These are phyloP conservation scores for Pantherophis guttatus DNA, from an alignment of 2,113 vertebrate genomes.

Conservation along the genomic window DNA sequence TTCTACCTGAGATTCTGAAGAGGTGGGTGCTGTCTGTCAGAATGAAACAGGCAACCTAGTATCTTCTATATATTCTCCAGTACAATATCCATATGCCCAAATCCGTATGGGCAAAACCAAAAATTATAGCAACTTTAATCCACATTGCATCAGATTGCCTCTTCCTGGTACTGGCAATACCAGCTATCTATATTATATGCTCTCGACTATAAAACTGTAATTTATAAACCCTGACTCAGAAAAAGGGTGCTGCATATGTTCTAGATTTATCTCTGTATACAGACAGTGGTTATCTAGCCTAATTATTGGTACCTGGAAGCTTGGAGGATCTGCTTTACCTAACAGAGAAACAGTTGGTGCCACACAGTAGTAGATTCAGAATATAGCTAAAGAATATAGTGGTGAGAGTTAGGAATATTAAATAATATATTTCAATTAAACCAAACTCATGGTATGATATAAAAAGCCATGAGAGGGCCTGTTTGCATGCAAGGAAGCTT, in stretches of 20 bases:
- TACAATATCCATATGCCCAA: background rate
- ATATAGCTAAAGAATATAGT: background rate
- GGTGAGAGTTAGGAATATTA: background rate
- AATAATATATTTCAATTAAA: background rate
- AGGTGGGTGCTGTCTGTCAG: background rate
- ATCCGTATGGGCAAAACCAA: background rate
- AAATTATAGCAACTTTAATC: background rate
- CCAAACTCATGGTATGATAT: background rate
- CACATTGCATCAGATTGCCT: background rate
- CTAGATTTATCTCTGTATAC: background rate
- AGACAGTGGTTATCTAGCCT: background rate
- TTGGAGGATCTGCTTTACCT: background rate
- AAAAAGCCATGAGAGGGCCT: background rate
- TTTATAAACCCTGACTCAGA: background rate
- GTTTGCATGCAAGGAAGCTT: background rate
- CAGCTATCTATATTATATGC: background rate
- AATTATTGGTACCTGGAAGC: background rate
- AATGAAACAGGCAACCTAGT: background rate
- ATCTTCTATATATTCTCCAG: background rate
- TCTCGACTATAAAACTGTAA: background rate
- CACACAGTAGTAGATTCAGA: background rate
- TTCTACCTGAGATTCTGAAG: background rate
- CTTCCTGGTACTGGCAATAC: background rate
- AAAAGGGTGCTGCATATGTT: background rate
- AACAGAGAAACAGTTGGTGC: background rate